Evolutionary conservation across 2,113 vertebrate genomes (phyloP).

Genomic region (Uropsilus gracilis): DNA sequence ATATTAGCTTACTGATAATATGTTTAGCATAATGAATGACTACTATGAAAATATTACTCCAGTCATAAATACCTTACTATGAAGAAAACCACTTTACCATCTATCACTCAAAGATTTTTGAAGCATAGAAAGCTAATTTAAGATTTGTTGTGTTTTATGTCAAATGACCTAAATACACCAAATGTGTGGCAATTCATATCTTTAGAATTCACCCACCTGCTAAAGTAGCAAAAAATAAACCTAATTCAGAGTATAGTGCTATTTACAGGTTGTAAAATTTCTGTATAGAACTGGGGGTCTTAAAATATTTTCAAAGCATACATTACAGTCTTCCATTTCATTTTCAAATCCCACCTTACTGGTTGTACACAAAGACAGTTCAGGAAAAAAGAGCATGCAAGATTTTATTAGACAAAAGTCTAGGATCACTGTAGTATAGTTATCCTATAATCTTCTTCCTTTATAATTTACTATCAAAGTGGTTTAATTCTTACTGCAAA

Average conservation of each 20-base stretch:
- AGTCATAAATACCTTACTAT: background rate
- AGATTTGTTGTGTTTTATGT: background rate
- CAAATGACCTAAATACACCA: background rate
- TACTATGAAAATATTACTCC: background rate
- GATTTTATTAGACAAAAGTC: background rate
- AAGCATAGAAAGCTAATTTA: background rate
- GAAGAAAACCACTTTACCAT: background rate
- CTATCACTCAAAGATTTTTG: background rate
- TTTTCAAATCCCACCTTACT: background rate
- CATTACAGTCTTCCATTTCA: background rate
- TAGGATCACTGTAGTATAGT: background rate
- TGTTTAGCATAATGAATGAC: background rate
- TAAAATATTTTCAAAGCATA: slow-evolving; percentile 9
- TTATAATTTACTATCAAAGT: background rate
- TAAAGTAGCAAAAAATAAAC: background rate
- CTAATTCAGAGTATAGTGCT: background rate
- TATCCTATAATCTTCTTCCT: background rate
- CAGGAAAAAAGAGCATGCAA: background rate
- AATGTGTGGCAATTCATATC: background rate
- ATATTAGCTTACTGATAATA: background rate
- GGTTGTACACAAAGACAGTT: background rate
- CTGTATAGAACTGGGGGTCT: background rate
- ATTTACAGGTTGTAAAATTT: background rate
- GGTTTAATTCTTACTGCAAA: background rate
- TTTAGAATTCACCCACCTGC: background rate